phyloP scores from a whole-genome alignment of 2,113 vertebrate species.

The Hymenochirus boettgeri region DNA sequence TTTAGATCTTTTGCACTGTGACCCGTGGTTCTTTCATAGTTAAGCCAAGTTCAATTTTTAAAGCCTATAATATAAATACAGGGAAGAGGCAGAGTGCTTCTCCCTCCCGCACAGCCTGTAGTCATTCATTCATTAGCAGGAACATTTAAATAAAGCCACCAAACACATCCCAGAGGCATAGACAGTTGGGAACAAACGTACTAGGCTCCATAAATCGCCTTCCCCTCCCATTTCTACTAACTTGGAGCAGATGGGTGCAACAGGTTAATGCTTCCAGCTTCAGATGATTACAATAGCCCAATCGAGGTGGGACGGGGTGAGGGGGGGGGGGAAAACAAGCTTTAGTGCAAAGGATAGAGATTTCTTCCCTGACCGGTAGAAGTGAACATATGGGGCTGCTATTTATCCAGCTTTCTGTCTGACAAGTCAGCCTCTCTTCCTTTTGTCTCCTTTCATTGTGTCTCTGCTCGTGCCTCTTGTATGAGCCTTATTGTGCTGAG shows the following conservation, averaged over 20 bases:
- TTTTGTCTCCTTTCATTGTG: conserved; percentile 32
- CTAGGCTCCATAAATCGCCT: conserved; percentile 14
- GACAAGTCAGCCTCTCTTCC: conserved; percentile 36
- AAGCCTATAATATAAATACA: neutral
- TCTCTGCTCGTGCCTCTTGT: conserved; percentile 36
- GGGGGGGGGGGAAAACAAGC: conserved; percentile 15
- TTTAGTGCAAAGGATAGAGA: conserved; percentile 26
- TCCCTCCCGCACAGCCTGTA: neutral
- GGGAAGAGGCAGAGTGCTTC: neutral
- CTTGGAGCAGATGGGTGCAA: conserved; percentile 34
- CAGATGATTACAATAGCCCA: conserved; percentile 14
- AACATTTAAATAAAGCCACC: neutral
- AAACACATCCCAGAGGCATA: neutral
- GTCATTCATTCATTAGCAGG: conserved; percentile 18
- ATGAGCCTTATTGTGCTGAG: conserved; percentile 36
- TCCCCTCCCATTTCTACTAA: neutral
- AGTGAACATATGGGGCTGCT: conserved; percentile 36
- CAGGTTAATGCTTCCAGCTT: conserved; percentile 34
- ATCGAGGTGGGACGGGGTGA: conserved; percentile 11
- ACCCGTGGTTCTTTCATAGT: neutral
- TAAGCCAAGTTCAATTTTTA: neutral
- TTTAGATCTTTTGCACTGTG: neutral
- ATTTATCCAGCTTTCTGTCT: conserved; percentile 35
- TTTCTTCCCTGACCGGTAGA: conserved; percentile 31
- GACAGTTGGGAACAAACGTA: conserved; percentile 4